Conservation (phyloP, 2,797 vertebrate species). For the Botia kubotai region DNA sequence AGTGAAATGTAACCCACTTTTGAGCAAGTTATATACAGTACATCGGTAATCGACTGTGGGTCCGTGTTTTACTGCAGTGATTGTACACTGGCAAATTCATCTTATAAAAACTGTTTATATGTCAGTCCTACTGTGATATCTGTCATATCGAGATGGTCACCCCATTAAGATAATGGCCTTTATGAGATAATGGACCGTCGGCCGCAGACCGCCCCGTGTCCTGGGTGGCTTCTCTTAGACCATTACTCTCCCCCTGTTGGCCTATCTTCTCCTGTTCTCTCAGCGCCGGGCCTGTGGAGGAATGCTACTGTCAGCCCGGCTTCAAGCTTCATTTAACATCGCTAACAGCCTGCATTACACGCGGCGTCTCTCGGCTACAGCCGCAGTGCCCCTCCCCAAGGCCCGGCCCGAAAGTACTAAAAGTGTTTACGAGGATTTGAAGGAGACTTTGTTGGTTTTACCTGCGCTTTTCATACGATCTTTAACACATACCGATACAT, state of each 20-base stretch:
- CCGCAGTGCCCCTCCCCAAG: slow-evolving; percentile 37
- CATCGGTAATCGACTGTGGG: slow-evolving; percentile 19
- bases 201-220: slow-evolving; percentile 25
- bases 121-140: slow-evolving; percentile 43
- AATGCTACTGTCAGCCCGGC: slow-evolving; percentile 66
- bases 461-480: not conserved
- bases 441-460: slow-evolving; percentile 40
- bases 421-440: slow-evolving; percentile 35
- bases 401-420: slow-evolving; percentile 14
- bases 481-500: slow-evolving; percentile 8
- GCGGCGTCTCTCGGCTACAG: slow-evolving; percentile 54
- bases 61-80: slow-evolving; percentile 40
- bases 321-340: slow-evolving; percentile 73
- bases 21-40: slow-evolving; percentile 36
- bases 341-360: slow-evolving; percentile 69
- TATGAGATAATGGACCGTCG: slow-evolving; percentile 48
- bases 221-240: slow-evolving; percentile 51
- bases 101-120: slow-evolving; percentile 54
- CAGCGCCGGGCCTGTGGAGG: slow-evolving; percentile 57
- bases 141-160: slow-evolving; percentile 47
- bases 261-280: slow-evolving; percentile 38
- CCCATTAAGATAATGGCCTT: slow-evolving; percentile 52
- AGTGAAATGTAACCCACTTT: slow-evolving; percentile 40
- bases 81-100: slow-evolving; percentile 46
- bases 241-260: slow-evolving; percentile 57